Evolutionary conservation across 2,888 invertebrate genomes (phyloP), one percentile per base, ranked within the genome.

Genomic region (Aricia artaxerxes): DNA sequence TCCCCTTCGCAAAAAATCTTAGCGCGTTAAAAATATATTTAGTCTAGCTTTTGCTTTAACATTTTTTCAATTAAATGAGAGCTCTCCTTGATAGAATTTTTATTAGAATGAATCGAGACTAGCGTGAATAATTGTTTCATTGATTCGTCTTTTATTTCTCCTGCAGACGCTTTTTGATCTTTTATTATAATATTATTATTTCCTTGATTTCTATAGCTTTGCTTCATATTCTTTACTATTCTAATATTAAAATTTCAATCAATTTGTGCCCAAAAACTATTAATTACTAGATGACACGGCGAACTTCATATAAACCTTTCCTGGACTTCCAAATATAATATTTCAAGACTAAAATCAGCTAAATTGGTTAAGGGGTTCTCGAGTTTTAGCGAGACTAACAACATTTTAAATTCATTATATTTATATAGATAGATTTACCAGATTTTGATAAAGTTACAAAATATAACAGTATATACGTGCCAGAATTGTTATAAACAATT

Each of bases 1-100:
- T 11, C 16, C 57, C 16, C 16, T 57, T 57, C 77, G 61, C 75
- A 79, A 75, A 78, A 80, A 24, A 64, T 80, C 77, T 79, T 78
- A 44, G 72, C 80, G 79, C 78, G 79, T 79, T 80, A 78, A 79
- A 79, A 80, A 75, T 79, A 78, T 79, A 77, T 79, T 73, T 60
- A 64, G 75, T 64, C 64, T 78, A 77, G 64, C 75, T 79, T 78
- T 81, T 79, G 60, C 76, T 78, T 79, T 75, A 77, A 73, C 53
- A 75, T 77, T 80, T 80, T 79, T 75, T 60, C 79, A 78, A 78
- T 79, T 79, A 75, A 81, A 76, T 72, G 61, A 79, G 40, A 73
- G 72, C 78, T 49, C 44, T 57, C 64, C 77, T 75, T 78, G 38
- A 79, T 79, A 78, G 76, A 44, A 72, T 77, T 80, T 75, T 77